These are phyloP conservation scores for Probaryconus sp. DNA, from an alignment of 1,140 invertebrate genomes.

Conservation along the genomic window DNA sequence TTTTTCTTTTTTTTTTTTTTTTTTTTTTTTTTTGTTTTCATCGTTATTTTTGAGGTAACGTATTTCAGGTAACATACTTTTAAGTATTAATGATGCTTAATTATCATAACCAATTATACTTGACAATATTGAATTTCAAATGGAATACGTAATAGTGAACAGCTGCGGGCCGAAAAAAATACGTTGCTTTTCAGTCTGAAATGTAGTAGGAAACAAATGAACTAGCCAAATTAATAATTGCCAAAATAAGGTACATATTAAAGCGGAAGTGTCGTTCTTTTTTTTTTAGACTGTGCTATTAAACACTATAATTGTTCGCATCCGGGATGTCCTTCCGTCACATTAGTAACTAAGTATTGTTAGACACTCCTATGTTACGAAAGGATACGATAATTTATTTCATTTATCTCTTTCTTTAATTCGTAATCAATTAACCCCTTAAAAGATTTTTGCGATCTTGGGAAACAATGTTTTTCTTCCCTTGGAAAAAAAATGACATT, in stretches of 20 bases:
- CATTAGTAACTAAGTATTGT: conserved; percentile 43
- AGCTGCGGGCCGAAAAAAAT: background rate
- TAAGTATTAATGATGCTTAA: too few relatives aligned
- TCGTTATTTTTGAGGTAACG: too few relatives aligned
- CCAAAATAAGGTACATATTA: conserved; percentile 66
- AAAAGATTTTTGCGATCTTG: too few relatives aligned
- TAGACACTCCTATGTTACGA: conserved; percentile 21
- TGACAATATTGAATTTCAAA: background rate
- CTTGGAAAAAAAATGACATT: too few relatives aligned
- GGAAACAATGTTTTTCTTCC: too few relatives aligned
- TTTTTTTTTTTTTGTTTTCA: too few relatives aligned
- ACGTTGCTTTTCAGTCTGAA: background rate
- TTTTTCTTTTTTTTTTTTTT: too few relatives aligned
- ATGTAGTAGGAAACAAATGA: background rate
- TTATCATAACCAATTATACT: background rate
- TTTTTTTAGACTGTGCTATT: conserved; percentile 69
- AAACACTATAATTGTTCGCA: conserved; percentile 72
- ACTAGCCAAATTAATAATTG: conserved; percentile 65
- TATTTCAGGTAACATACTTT: too few relatives aligned
- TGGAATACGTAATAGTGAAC: background rate
- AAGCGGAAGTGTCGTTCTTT: conserved; percentile 69
- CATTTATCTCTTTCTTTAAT: conserved; percentile 16
- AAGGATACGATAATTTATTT: conserved; percentile 19
- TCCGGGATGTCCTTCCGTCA: conserved; percentile 68
- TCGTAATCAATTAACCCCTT: conserved; percentile 12